Evolutionary conservation across 2,888 invertebrate genomes (phyloP), one percentile per base, ranked within the genome.

Genomic region (Monochamus alternatus): DNA sequence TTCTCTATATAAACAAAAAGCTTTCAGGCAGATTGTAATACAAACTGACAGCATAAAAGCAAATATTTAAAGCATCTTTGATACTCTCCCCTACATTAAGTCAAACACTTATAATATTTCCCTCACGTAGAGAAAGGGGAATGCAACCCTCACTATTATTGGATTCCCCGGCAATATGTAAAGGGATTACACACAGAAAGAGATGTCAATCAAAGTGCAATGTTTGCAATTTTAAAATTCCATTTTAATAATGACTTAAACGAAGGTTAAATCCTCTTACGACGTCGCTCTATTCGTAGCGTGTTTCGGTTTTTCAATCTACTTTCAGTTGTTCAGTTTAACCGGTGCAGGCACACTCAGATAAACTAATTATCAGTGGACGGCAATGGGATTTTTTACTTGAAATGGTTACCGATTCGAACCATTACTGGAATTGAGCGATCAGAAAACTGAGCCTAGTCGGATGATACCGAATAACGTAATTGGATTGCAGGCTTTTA

Each of bases 151-250:
- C 55, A 66, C 72, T 73, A 71, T 82, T 84, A 84, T 85, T 84
- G 83, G 83, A 85, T 84, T 84, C 82, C 80, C 60, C 72, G 80
- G 82, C 80, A 81, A 80, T 82, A 81, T 81, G 83, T 85, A 86
- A 85, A 82, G 79, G 82, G 85, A 86, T 85, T 85, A 84, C 80
- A 84, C 80, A 82, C 76, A 67, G 81, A 83, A 83, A 85, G 82
- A 82, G 82, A 85, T 83, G 86, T 86, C 86, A 86, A 85, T 86
- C 85, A 85, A 81, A 82, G 80, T 81, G 83, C 84, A 82, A 82
- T 85, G 85, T 86, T 86, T 84, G 85, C 84, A 83, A 83, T 84
- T 86, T 83, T 81, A 82, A 81, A 84, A 84, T 77, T 83, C 80
- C 79, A 85, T 84, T 84, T 84, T 82, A 76, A 80, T 84, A 84